A percentile compares a stretch with the other conserved stretches of the same genome.
Conservation (phyloP, 2,113 vertebrate species). For the Malurus melanocephalus region DNA sequence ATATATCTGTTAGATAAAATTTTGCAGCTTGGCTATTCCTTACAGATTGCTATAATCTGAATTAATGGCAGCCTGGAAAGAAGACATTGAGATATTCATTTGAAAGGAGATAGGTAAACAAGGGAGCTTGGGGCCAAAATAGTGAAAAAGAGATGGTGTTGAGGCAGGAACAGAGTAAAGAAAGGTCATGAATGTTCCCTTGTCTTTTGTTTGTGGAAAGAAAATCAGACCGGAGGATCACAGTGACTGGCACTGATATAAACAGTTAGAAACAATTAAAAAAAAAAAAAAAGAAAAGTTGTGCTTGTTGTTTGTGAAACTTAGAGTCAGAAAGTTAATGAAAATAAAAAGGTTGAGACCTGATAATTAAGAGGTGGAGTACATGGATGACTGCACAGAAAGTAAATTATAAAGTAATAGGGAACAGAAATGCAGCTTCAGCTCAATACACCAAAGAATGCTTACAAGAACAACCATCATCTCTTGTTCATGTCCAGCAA, state of each 20-base stretch:
- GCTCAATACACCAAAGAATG: neutral
- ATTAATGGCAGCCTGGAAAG: neutral
- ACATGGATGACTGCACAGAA: neutral
- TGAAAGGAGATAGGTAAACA: neutral
- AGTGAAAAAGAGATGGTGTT: neutral
- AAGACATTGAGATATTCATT: neutral
- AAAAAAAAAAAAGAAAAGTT: neutral
- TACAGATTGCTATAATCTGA: neutral
- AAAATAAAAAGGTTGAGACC: neutral
- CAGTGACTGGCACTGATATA: neutral
- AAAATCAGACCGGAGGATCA: neutral
- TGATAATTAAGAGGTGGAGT: neutral
- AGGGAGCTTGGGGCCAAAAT: neutral
- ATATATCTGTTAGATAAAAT: neutral
- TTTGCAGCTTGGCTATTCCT: neutral
- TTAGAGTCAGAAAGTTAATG: neutral
- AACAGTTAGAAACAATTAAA: no score
- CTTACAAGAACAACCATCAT: neutral
- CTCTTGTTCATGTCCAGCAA: neutral
- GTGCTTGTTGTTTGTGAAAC: neutral
- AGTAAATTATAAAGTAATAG: neutral
- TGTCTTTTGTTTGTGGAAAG: neutral
- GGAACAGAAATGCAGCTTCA: neutral
- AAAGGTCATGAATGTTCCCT: neutral
- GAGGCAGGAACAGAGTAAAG: neutral